A percentile compares a stretch with the other conserved stretches of the same genome.
Evolutionary conservation across 2,888 invertebrate species (phyloP).

Genomic region (Agriopis marginaria): DNA sequence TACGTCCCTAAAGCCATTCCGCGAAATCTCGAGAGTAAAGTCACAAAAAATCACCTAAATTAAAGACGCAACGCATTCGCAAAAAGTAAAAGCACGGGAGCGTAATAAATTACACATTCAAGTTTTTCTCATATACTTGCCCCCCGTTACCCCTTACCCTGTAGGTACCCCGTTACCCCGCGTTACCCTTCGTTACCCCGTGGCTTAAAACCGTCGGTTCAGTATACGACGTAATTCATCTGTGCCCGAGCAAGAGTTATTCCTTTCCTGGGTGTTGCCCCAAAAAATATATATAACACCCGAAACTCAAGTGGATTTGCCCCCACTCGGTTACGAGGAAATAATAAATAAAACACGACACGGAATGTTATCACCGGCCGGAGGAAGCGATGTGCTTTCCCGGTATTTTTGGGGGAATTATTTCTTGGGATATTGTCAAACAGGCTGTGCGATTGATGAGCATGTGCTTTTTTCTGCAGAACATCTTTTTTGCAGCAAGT

Average conservation of each 20-base stretch:
- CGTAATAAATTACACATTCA: conserved; percentile 39
- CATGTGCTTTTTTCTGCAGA: neutral
- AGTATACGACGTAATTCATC: conserved; percentile 38
- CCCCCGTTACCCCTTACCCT: neutral
- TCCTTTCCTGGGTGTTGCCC: conserved; percentile 37
- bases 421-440: conserved; percentile 28
- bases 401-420: conserved; percentile 28
- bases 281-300: conserved; percentile 38
- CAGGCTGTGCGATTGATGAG: conserved; percentile 22
- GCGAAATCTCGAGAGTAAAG: conserved; percentile 4
- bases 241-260: conserved; percentile 40
- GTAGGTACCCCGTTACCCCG: conserved; percentile 7
- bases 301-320: conserved; percentile 42
- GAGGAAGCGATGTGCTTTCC: conserved; percentile 23
- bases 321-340: conserved; percentile 39
- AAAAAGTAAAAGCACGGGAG: conserved; percentile 24
- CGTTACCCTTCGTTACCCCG: conserved; percentile 17
- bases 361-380: conserved; percentile 42
- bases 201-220: conserved; percentile 38
- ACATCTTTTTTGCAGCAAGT: neutral
- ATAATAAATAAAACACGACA: conserved; percentile 44
- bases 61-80: conserved; percentile 17
- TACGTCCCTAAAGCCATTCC: neutral
- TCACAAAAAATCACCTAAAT: conserved; percentile 25
- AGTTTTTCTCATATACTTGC: conserved; percentile 34